Base-by-base conservation (phyloP, 2,797 vertebrate genomes). In the Pipistrellus pipistrellus region DNA sequence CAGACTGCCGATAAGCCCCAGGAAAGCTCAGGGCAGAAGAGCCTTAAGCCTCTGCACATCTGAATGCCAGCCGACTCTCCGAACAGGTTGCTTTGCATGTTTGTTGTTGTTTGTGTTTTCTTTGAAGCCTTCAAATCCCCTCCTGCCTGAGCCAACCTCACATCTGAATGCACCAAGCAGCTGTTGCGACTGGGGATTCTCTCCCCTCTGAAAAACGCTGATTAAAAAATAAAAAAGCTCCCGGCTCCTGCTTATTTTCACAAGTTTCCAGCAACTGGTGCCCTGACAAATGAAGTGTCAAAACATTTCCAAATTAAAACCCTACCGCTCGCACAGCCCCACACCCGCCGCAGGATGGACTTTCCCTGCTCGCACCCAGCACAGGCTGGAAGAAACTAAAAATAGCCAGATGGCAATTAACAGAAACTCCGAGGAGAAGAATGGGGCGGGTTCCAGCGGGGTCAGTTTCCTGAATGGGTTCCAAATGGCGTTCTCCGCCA, bases 381-480 rank as follows among this genome's bases (percentile, higher is more conserved):
- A 11, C 66, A 92, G 48, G 76, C 66, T 94, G 75, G 75, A 92
- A 96, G 94, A 95, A 90, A 93, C 97, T 97, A 97, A 97, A 97
- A 97, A 97, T 96, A 97, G 90, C 94, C 96, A 96, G 96, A 96
- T 95, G 90, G 97, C 94, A 97, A 97, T 97, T 97, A 97, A 93
- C 87, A 93, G 94, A 88, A 96, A 87, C 94, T 93, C 89, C 32
- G 75, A 93, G 90, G 93, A 96, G 64, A 62, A 77, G 53, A 90
- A 44, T 12, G 48, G 87, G 78, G 90, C 78, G 81, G 38, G 85
- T 91, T 91, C 93, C 96, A 95, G 68, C 88, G 69, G 85, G 96
- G 94, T 97, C 97, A 95, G 90, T 64, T 93, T 95, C 59, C 90
- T 97, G 97, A 96, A 97, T 57, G 66, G 77, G 51, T 88, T 95